Evolutionary conservation across 2,113 vertebrate species (phyloP).

Genomic region (Orientallactaga bullata): DNA sequence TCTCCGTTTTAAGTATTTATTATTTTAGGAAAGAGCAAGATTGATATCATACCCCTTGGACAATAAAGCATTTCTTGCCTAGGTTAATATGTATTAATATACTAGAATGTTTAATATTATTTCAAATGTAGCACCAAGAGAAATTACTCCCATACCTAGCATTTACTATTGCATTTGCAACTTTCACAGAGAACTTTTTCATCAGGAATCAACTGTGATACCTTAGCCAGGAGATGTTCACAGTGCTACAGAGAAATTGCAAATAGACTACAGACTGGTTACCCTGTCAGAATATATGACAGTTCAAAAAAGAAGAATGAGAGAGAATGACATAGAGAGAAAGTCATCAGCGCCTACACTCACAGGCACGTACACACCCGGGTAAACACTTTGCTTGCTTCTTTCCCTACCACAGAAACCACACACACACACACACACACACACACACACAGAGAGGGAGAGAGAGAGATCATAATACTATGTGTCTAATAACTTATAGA

Average conservation of each 20-base stretch:
- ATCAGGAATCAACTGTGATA: slow-evolving; percentile 52
- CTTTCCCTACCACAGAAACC: too few relatives aligned
- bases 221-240: slow-evolving; percentile 58
- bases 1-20: background rate
- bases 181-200: slow-evolving; percentile 22
- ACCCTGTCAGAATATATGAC: background rate
- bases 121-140: background rate
- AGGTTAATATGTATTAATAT: background rate
- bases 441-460: too few relatives aligned
- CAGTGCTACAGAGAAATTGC: slow-evolving; percentile 28
- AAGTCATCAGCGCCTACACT: background rate
- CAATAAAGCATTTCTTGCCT: background rate
- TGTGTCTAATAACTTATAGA: background rate
- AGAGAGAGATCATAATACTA: background rate
- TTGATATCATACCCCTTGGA: rapidly evolving
- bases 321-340: background rate
- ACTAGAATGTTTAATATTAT: background rate
- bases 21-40: background rate
- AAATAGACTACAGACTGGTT: too few relatives aligned
- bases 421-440: too few relatives aligned
- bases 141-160: slow-evolving; percentile 7
- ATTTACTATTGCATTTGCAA: background rate
- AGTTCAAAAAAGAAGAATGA: slow-evolving; percentile 23
- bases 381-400: background rate
- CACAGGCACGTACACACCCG: background rate